Conservation (phyloP, 1,140 invertebrate genomes). For the Drosophila ironensis region DNA sequence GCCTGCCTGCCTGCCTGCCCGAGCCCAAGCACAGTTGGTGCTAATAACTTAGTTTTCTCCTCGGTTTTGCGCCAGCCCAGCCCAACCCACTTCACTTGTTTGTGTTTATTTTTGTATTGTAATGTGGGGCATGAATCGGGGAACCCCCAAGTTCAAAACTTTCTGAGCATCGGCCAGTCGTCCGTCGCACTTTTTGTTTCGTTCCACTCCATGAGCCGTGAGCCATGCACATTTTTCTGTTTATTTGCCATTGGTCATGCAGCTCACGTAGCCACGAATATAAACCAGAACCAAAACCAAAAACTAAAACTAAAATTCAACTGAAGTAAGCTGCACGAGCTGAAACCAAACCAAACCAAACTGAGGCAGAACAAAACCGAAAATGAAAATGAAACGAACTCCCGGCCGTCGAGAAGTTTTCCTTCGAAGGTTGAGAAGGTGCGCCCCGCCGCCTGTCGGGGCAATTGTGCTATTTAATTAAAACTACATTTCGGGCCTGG, state of each 20-base stretch:
- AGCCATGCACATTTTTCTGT: conserved; percentile 53
- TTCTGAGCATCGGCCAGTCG: conserved; percentile 30
- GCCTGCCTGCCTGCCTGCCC: conserved; percentile 25
- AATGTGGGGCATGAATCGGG: too few relatives aligned
- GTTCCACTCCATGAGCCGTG: conserved; percentile 32
- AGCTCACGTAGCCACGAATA: conserved; percentile 58
- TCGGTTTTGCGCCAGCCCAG: conserved; percentile 9
- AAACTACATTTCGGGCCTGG: conserved; percentile 41
- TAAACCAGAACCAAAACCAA: conserved; percentile 58
- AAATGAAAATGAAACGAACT: background rate
- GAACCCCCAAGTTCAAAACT: conserved; percentile 60
- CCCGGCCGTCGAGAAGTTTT: conserved; percentile 33
- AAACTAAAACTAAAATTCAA: conserved; percentile 56
- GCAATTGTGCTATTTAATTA: conserved; percentile 58
- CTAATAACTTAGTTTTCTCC: conserved; percentile 72
- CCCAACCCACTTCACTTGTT: background rate
- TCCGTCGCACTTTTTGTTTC: conserved; percentile 34
- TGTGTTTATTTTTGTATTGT: conserved; percentile 17
- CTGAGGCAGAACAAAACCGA: background rate
- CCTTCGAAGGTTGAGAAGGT: conserved; percentile 26
- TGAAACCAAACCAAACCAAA: background rate
- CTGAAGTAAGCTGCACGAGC: background rate
- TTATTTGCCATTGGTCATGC: conserved; percentile 61
- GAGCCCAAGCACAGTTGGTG: conserved; percentile 47
- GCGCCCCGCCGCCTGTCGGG: conserved; percentile 9